These are phyloP conservation scores for Cotesia glomerata DNA, from an alignment of 1,140 invertebrate genomes.

Conservation along the genomic window DNA sequence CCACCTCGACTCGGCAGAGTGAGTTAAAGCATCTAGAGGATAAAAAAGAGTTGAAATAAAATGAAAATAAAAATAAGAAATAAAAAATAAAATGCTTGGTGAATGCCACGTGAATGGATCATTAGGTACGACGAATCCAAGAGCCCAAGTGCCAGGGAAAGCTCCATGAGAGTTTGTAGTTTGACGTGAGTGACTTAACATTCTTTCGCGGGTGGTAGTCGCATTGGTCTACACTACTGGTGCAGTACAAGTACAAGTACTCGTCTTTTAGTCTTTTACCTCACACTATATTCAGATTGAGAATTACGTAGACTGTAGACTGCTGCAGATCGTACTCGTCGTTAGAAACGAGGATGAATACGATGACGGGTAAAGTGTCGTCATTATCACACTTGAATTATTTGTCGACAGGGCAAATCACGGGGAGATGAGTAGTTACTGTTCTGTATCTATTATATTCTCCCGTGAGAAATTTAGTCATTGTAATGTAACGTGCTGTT, in stretches of 20 bases:
- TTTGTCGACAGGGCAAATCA: constrained; percentile 12
- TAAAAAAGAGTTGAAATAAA: neutral
- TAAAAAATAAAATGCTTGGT: neutral
- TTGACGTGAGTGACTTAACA: constrained; percentile 9
- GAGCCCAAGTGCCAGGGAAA: constrained; percentile 16
- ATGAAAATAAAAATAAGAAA: neutral
- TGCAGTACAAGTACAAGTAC: too few species aligned
- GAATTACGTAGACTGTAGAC: too few species aligned
- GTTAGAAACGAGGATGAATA: too few species aligned
- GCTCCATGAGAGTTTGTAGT: constrained; percentile 4
- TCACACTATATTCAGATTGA: too few species aligned
- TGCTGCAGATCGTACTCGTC: neutral
- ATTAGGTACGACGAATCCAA: constrained; percentile 30
- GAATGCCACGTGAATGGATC: constrained; percentile 29
- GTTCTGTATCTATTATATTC: neutral
- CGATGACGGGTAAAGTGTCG: neutral
- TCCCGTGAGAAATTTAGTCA: neutral
- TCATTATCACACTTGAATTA: constrained; percentile 17
- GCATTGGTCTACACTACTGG: too few species aligned
- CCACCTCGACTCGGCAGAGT: neutral
- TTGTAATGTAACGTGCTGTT: neutral
- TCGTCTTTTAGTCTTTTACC: too few species aligned
- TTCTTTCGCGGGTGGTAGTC: neutral
- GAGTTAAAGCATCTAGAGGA: neutral
- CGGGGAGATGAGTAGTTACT: neutral